Evolutionary conservation across 2,113 vertebrate species (phyloP).

Genomic region (Pitta sordida): DNA sequence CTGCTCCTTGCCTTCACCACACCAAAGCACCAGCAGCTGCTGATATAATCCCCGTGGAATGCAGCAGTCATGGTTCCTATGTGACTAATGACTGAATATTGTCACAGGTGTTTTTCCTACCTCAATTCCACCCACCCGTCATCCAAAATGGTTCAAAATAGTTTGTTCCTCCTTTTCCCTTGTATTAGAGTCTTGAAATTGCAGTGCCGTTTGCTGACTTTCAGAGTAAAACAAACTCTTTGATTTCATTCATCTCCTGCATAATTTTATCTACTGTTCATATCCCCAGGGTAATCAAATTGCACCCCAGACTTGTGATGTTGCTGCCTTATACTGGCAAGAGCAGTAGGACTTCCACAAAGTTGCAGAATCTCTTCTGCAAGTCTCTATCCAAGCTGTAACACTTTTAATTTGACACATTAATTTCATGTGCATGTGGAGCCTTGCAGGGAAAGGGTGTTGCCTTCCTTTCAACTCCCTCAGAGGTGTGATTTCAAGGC

Average conservation of each 20-base stretch:
- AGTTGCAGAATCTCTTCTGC: background rate
- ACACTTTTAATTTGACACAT: background rate
- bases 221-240: background rate
- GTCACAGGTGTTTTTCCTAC: constrained; percentile 4
- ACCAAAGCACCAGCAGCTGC: constrained; percentile 13
- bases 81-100: constrained; percentile 23
- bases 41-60: constrained; percentile 37
- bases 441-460: background rate
- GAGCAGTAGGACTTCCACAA: background rate
- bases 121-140: background rate
- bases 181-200: background rate
- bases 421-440: background rate
- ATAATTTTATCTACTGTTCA: background rate
- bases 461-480: background rate
- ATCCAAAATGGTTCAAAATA: background rate
- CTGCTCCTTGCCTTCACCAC: background rate
- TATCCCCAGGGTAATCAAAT: background rate
- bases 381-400: background rate
- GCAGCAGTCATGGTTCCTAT: constrained; percentile 5
- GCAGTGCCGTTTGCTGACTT: background rate
- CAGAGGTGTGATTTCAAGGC: background rate
- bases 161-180: background rate
- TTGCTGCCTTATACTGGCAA: background rate
- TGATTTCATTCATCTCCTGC: background rate
- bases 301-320: background rate